Conservation (phyloP, 2,888 invertebrate genomes). For the Malacosoma neustria region DNA sequence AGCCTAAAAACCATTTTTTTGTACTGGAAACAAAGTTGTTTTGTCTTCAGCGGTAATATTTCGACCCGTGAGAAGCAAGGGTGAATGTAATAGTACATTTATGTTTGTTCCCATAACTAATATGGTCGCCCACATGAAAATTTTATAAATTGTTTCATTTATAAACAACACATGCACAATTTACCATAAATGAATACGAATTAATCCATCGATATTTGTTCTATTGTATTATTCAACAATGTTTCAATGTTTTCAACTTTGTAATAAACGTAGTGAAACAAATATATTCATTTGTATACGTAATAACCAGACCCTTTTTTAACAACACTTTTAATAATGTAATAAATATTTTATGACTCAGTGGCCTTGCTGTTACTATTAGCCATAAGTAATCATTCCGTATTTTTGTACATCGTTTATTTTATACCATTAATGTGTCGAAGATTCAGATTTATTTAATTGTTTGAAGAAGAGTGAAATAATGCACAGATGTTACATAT, state of each 20-base stretch:
- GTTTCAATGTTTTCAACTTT: neutral
- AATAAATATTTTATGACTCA: neutral
- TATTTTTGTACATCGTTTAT: no score
- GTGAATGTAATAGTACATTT: no score
- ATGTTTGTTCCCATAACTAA: constrained; percentile 16
- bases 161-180: constrained; percentile 6
- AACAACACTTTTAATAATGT: neutral
- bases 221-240: constrained; percentile 4
- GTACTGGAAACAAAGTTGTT: no score
- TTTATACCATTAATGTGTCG: no score
- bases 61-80: no score
- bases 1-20: no score
- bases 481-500: no score
- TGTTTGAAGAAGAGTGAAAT: no score
- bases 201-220: constrained; percentile 3
- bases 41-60: no score
- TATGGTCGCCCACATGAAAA: constrained; percentile 12
- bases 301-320: neutral
- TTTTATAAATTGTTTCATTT: constrained; percentile 15
- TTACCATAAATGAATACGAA: constrained; percentile 11
- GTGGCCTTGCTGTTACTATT: neutral
- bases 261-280: neutral
- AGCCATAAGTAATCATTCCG: no score
- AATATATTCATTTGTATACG: neutral
- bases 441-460: no score